Evolutionary conservation across 2,113 vertebrate species (phyloP).

Genomic region (Microcebus lehilahytsara): DNA sequence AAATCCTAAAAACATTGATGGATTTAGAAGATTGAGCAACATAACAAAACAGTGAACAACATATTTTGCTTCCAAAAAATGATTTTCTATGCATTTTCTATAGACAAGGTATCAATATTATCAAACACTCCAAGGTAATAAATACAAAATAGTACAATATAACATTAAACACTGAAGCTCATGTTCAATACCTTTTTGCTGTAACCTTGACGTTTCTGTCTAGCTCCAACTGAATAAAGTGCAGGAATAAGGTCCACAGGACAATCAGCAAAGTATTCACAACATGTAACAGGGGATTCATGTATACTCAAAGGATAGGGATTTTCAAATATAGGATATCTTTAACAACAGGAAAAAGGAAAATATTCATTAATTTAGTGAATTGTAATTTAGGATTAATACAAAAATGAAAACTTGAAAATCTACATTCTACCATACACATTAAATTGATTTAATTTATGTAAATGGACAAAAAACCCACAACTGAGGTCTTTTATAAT

Average conservation of each 20-base stretch:
- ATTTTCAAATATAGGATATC: slow-evolving; percentile 99
- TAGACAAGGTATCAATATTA: neutral
- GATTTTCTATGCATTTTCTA: slow-evolving; percentile 16
- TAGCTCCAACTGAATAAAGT: slow-evolving; percentile 97
- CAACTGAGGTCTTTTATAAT: neutral
- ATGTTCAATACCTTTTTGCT: slow-evolving; percentile 95
- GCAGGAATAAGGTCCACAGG: slow-evolving; percentile 98
- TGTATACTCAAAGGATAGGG: slow-evolving; percentile 98
- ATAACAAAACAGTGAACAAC: neutral
- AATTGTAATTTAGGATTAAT: neutral
- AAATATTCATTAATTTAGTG: slow-evolving; percentile 49
- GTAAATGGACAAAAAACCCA: neutral
- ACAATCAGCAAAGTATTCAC: slow-evolving; percentile 98
- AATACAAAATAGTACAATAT: slow-evolving; percentile 9
- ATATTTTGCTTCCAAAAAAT: slow-evolving; percentile 28
- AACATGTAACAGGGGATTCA: slow-evolving; percentile 99
- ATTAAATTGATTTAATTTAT: neutral
- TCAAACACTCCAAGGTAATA: neutral
- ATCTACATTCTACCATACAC: neutral
- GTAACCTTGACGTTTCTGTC: slow-evolving; percentile 99
- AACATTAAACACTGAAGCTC: slow-evolving; percentile 27
- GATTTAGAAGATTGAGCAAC: neutral
- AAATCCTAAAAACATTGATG: too few species aligned
- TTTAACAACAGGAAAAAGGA: slow-evolving; percentile 77
- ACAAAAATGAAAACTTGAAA: neutral